These are phyloP conservation scores for Drosophila mimica DNA, from an alignment of 2,888 invertebrate species.

Conservation along the genomic window DNA sequence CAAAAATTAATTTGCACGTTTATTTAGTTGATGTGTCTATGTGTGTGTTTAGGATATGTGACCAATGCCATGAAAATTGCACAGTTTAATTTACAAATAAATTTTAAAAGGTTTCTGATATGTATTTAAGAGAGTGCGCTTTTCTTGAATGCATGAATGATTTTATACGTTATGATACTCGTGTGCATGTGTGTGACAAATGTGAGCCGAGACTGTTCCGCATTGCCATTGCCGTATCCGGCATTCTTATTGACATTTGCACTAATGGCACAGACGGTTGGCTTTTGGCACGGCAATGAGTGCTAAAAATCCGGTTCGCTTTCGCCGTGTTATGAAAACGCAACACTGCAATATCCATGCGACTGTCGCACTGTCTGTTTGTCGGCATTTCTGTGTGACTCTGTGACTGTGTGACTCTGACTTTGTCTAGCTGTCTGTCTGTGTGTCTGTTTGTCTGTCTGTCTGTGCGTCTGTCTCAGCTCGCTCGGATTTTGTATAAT, in stretches of 20 bases:
- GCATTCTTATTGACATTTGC: slow-evolving; percentile 57
- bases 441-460: not conserved
- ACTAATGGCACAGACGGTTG: slow-evolving; percentile 49
- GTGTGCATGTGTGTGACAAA: slow-evolving; percentile 16
- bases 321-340: slow-evolving; percentile 42
- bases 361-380: not conserved
- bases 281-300: slow-evolving; percentile 9
- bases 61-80: slow-evolving; percentile 8
- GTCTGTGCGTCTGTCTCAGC: slow-evolving; percentile 34
- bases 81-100: slow-evolving; percentile 25
- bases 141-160: not conserved
- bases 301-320: slow-evolving; percentile 7
- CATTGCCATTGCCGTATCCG: slow-evolving; percentile 36
- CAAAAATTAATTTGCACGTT: not conserved
- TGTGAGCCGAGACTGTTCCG: slow-evolving; percentile 18
- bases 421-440: slow-evolving; percentile 10
- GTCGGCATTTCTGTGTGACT: slow-evolving; percentile 1
- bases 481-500: slow-evolving; percentile 29
- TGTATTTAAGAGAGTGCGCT: slow-evolving; percentile 35
- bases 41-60: slow-evolving; percentile 22
- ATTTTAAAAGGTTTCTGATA: slow-evolving; percentile 55
- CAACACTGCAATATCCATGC: slow-evolving; percentile 39
- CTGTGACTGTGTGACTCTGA: slow-evolving; percentile 5
- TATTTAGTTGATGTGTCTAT: not conserved
- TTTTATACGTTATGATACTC: not conserved